phyloP scores from a whole-genome alignment of 2,113 vertebrate species.

The Ptilonorhynchus violaceus region DNA sequence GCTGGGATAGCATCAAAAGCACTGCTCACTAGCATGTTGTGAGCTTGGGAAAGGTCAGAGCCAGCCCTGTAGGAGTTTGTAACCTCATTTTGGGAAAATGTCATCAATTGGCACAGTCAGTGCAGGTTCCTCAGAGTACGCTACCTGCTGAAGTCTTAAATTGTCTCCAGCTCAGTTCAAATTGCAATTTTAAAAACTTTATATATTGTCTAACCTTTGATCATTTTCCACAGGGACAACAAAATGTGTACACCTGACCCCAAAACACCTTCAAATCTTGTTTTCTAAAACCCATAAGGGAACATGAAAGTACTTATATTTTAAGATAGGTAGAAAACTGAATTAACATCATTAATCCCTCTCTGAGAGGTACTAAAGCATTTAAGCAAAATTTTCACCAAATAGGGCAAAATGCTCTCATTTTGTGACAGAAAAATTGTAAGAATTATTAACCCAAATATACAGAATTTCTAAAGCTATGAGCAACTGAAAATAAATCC shows the following conservation, averaged over 20 bases:
- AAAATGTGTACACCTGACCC: neutral
- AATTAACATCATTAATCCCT: neutral
- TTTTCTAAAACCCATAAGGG: neutral
- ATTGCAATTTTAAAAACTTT: neutral
- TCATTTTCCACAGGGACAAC: neutral
- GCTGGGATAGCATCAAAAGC: neutral
- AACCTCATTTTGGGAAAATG: neutral
- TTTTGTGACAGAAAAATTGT: neutral
- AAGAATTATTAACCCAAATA: neutral
- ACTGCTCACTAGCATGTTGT: accelerated
- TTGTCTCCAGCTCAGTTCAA: neutral
- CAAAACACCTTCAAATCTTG: neutral
- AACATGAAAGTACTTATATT: neutral
- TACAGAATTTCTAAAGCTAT: neutral
- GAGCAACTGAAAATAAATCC: neutral
- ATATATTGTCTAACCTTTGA: neutral
- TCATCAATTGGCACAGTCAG: neutral
- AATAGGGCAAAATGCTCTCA: neutral
- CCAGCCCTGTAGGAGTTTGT: neutral
- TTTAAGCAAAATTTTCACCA: neutral
- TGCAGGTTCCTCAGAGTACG: neutral
- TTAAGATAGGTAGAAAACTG: neutral
- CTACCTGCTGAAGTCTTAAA: neutral
- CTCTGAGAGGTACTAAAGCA: neutral
- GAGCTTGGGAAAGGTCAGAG: neutral